Percentiles rank a stretch among this genome's conserved stretches.
Evolutionary conservation across 2,797 vertebrate species (phyloP).

Genomic region (Hypotaenidia philippensis): DNA sequence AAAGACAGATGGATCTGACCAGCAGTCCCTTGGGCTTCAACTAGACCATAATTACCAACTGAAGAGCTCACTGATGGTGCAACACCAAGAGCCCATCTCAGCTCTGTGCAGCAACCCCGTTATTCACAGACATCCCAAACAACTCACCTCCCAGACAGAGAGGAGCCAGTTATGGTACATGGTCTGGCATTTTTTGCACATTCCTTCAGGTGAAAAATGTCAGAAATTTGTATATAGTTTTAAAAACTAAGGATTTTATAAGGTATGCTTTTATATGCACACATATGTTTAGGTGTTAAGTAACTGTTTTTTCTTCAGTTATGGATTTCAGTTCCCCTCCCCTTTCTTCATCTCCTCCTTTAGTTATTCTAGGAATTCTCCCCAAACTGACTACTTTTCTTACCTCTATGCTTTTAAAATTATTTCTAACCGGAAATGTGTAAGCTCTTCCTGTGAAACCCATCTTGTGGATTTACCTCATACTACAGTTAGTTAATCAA

Average conservation of each 20-base stretch:
- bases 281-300: background rate
- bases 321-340: background rate
- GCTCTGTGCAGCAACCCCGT: background rate
- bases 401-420: background rate
- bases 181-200: background rate
- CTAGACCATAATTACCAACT: background rate
- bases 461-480: background rate
- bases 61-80: background rate
- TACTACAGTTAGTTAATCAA: background rate
- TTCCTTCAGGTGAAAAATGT: conserved; percentile 10
- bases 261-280: background rate
- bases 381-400: background rate
- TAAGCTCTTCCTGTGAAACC: background rate
- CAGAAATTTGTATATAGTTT: background rate
- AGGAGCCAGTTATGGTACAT: background rate
- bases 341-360: background rate
- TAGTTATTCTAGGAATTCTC: background rate
- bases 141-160: conserved; percentile 11
- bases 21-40: background rate
- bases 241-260: conserved; percentile 6
- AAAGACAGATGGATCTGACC: background rate
- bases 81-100: background rate
- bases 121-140: background rate
- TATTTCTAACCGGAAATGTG: background rate
- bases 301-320: background rate